Evolutionary conservation across 2,888 invertebrate species (phyloP).

Genomic region (Pseudococcus jackbeardsleyi): DNA sequence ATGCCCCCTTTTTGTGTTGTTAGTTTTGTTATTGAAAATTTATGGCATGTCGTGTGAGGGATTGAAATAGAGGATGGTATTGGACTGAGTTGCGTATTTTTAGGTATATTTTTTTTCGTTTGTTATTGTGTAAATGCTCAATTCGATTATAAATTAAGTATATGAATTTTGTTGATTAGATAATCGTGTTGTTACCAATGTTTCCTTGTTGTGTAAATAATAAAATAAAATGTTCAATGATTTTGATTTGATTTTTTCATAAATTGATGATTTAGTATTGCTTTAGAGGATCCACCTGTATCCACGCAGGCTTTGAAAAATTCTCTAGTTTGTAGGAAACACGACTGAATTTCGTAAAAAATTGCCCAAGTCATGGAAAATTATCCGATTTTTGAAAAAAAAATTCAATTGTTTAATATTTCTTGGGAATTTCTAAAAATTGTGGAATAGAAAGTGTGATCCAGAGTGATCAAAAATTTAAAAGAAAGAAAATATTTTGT

Average conservation of each 20-base stretch:
- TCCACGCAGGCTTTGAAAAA: too few species aligned
- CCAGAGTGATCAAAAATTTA: too few species aligned
- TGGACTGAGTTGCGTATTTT: neutral
- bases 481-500: too few species aligned
- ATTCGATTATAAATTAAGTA: neutral
- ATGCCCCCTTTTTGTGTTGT: neutral
- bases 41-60: neutral
- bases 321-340: too few species aligned
- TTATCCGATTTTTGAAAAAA: too few species aligned
- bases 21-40: neutral
- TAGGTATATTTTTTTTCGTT: slow-evolving; percentile 18
- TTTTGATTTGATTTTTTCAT: neutral
- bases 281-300: neutral
- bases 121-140: slow-evolving; percentile 24
- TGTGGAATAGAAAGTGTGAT: too few species aligned
- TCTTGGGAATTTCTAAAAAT: too few species aligned
- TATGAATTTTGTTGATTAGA: neutral
- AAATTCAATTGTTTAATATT: too few species aligned
- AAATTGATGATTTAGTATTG: slow-evolving; percentile 68
- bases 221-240: neutral
- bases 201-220: slow-evolving; percentile 25
- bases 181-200: slow-evolving; percentile 45
- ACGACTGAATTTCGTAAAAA: too few species aligned
- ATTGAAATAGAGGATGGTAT: neutral
- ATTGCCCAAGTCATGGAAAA: too few species aligned